Evolutionary conservation across 2,888 invertebrate genomes (phyloP).

Genomic region (Caenorhabditis becei): DNA sequence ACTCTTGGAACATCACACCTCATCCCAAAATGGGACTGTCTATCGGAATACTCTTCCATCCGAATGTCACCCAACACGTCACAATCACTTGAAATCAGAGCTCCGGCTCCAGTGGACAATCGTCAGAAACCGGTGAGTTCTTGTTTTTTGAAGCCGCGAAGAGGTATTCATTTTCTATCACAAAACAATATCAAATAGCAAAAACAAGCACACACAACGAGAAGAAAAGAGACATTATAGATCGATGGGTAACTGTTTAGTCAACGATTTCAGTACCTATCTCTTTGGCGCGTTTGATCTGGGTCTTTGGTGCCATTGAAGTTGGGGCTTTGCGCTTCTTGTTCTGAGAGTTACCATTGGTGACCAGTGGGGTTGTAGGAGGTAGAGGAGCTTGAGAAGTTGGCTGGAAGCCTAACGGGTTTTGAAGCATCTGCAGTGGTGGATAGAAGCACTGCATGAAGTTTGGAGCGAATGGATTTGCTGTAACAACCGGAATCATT

Average conservation of each 20-base stretch:
- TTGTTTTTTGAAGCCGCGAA: neutral
- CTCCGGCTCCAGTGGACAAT: conserved; percentile 3
- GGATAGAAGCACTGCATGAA: conserved; percentile 11
- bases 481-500: conserved; percentile 1
- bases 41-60: conserved; percentile 17
- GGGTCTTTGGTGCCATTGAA: neutral
- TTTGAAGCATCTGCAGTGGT: conserved; percentile 15
- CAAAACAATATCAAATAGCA: conserved; percentile 21
- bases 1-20: conserved; percentile 53
- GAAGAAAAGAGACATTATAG: neutral
- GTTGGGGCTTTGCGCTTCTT: conserved; percentile 22
- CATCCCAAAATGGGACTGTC: conserved; percentile 59
- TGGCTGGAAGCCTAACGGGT: conserved; percentile 8
- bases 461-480: conserved; percentile 15
- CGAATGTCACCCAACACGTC: conserved; percentile 26
- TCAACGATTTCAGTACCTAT: conserved; percentile 14
- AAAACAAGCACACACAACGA: conserved; percentile 20
- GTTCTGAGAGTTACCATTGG: neutral
- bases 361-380: neutral
- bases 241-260: neutral
- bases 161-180: conserved; percentile 31
- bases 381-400: neutral
- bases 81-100: conserved; percentile 19
- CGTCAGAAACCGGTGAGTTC: conserved; percentile 44
- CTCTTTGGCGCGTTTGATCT: conserved; percentile 19